Evolutionary conservation across 2,113 vertebrate species (phyloP), one percentile per base, ranked within the genome.

Genomic region (Rhinolophus ferrumequinum): DNA sequence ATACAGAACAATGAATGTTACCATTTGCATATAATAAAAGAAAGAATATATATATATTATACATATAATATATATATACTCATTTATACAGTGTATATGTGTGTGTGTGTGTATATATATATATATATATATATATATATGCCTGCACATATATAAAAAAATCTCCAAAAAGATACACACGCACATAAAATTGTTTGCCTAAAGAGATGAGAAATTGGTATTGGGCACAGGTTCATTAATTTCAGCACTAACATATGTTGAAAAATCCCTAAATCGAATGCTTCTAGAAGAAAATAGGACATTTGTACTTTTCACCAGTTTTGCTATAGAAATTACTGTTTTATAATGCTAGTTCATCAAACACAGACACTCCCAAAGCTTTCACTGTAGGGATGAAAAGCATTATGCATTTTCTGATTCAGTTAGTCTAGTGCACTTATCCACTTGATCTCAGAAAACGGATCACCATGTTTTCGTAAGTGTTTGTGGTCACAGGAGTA

Each of bases 241-340:
- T 94, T 96, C 8, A 91, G 15, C 33, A 87, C 50, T 92, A 84
- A 80, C 30, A 47, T 15, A 66, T 86, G 7, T 88, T 77, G 22
- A 47, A 72, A 96, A 91, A 30, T 10, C n/a, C 11, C 47, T 87
- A 86, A 97, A 77, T 60, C 56, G 67, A 90, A 38, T 93, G 22
- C 24, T 84, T 69, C 66, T 12, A 75, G 58, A 86, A 88, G 67
- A 67, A 67, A 90, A 50, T 58, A 89, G 52, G 47, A 85, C 88
- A 64, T 54, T 44, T 76, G 1, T 52, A 41, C 70, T 70, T 94
- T 83, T 85, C 33, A 82, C 5, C 62, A 21, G 16, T 94, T 94
- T 94, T 83, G 44, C 60, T 94, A 26, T 70, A 60, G 76, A 93
- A 95, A 95, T 90, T 80, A 44, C 13, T 96, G 2, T 60, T 26